Evolutionary conservation across 2,888 invertebrate genomes (phyloP), one percentile per base, ranked within the genome.

Genomic region (Epinotia brunnichana): DNA sequence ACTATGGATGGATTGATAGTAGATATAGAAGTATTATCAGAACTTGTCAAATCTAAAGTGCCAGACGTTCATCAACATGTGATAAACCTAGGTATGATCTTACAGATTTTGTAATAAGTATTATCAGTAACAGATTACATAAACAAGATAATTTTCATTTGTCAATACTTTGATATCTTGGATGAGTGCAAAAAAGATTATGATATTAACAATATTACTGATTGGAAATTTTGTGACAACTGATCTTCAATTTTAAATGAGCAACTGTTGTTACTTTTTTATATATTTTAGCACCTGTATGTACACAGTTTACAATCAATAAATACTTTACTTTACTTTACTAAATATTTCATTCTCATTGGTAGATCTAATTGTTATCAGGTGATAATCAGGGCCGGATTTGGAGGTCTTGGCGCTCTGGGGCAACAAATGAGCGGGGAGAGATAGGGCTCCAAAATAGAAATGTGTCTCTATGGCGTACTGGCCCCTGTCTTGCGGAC

Each of bases 1-100:
- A 97, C 96, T 73, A 98, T 99, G 98, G 95, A 96, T 69, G 98
- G 98, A 68, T 94, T 98, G 62, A 94, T 98, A 68, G 96, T 96
- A 63, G 99, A 99, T 87, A 96, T 98, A 80, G 97, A 97, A 81
- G 98, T 98, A 60, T 94, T 98, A 74, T 96, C 97, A 78, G 97
- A 98, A 90, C 92, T 98, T 83, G 95, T 98, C 78, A 96, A 96
- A 86, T 93, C 96, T 78, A 96, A 96, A 87, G 95, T 96, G 82
- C 98, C 98, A 11, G 95, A 95, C 81, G 95, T 98, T 5, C 95
- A 97, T 88, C 94, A 95, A 76, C 97, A 98, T 87, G 95, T 98
- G 76, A 95, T 96, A 78, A 94, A 95, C 80, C 90, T 97, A 80
- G 97, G 95, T 95, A 84, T 80, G 87, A 78, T 69, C 54, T 44